Conservation (phyloP, 2,113 vertebrate species). For the Phasianus colchicus region DNA sequence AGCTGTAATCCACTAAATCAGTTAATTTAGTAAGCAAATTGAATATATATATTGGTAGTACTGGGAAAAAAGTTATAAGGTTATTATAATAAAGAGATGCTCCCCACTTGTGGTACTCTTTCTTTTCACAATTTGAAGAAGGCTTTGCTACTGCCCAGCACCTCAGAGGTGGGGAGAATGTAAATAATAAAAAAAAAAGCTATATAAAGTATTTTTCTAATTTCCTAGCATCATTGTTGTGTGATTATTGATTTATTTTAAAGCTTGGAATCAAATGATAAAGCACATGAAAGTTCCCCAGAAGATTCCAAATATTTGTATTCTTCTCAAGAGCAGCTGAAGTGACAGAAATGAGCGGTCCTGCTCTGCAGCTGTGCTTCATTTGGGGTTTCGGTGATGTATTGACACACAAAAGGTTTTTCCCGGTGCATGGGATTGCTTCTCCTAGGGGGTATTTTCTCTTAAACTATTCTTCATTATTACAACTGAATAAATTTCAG, state of each 20-base stretch:
- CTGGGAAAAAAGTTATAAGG: not conserved
- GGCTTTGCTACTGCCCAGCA: not conserved
- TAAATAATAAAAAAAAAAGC: not conserved
- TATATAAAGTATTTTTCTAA: not conserved
- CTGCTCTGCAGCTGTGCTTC: not conserved
- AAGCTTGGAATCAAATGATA: not conserved
- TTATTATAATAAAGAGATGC: not conserved
- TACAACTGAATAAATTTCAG: not conserved
- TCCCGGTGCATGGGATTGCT: rapidly evolving
- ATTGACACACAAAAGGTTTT: not conserved
- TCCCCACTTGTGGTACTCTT: not conserved
- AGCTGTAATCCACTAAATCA: not conserved
- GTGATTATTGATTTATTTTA: not conserved
- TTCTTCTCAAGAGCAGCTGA: not conserved
- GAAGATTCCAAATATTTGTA: not conserved
- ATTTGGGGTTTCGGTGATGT: not conserved
- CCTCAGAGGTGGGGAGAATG: not conserved
- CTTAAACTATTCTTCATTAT: not conserved
- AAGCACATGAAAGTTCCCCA: not conserved
- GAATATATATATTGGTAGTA: not conserved
- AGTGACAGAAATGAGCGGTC: not conserved
- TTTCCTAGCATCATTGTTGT: not conserved
- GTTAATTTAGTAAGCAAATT: not conserved
- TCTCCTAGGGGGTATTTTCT: not conserved
- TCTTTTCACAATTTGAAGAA: not conserved